Evolutionary conservation across 1,140 invertebrate species (phyloP), one percentile per base, ranked within the genome.

Genomic region (Drosophila sucinea): DNA sequence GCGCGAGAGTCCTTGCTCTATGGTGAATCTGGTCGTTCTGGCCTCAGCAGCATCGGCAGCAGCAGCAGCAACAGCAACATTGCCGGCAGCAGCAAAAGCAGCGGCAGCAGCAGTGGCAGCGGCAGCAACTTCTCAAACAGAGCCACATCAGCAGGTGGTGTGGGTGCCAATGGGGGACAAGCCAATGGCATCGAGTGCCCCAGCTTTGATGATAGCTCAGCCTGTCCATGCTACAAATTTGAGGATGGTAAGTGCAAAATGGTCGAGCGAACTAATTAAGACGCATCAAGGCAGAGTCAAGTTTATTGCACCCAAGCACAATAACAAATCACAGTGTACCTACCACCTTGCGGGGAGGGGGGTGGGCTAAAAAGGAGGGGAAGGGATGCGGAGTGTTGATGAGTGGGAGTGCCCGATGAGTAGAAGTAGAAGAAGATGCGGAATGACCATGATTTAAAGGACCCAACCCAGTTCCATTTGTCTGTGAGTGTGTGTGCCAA

Each of bases 161-260:
- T n/a, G 7, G 63, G 23, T 8, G 33, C 23, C 1, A 65, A 27
- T 11, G 66, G 60, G n/a, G 40, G 51, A 10, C 58, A n/a, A 4
- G 82, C 73, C 33, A 79, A 76, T 66, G 81, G 83, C 70, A 92
- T 93, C 40, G 93, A 94, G 67, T 96, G 96, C 87, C 96, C 96
- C 41, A 94, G 93, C 77, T 94, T 95, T 77, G 92, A 94, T 74
- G 94, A 95, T 75, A 96, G 95, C 89, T 95, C 95, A 11, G 95
- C 95, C 76, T 98, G 97, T 93, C 96, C 96, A 0, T 98, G 97
- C 92, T 98, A 97, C 93, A 96, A 96, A 92, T 97, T 97, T 91
- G 96, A 97, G 91, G 96, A 97, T 93, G 97, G 94, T 94, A 92
- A 90, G 91, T 92, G 69, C 65, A 67, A 32, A 81, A 74, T 75